Percentiles rank a stretch among this genome's conserved stretches.
These are phyloP conservation scores for Hydriomena furcata DNA, from an alignment of 2,888 invertebrate genomes.

Conservation along the genomic window DNA sequence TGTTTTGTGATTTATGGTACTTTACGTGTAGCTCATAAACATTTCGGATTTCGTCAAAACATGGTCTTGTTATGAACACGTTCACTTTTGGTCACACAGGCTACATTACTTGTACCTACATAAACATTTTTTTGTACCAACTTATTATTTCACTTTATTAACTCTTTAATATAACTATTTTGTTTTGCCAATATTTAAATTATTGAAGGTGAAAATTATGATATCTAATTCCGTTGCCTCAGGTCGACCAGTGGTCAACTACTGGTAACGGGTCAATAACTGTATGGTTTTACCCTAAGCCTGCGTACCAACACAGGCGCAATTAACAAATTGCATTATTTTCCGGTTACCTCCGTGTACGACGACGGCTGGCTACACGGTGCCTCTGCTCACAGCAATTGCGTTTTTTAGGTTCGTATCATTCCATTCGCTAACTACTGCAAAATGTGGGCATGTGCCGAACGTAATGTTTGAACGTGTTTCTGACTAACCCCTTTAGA, in stretches of 20 bases:
- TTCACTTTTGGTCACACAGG: neutral
- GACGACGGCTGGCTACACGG: conserved; percentile 70
- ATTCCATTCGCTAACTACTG: conserved; percentile 58
- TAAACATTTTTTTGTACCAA: no score
- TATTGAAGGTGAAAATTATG: no score
- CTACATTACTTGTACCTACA: neutral
- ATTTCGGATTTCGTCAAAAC: conserved; percentile 17
- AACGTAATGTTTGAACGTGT: no score
- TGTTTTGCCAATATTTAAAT: no score
- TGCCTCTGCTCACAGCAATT: conserved; percentile 80
- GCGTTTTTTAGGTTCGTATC: conserved; percentile 79
- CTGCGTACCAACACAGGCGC: conserved; percentile 36
- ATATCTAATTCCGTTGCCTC: no score
- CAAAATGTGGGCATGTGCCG: no score
- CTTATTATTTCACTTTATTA: no score
- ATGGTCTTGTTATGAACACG: neutral
- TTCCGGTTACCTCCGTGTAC: conserved; percentile 70
- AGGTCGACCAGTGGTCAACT: no score
- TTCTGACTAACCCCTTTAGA: no score
- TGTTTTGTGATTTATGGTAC: conserved; percentile 22
- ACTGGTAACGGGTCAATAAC: conserved; percentile 5
- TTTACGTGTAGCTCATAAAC: conserved; percentile 14
- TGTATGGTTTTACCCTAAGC: conserved; percentile 1
- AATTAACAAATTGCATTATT: conserved; percentile 61
- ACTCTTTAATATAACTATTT: no score